These are phyloP conservation scores for Xenopus petersii DNA, from an alignment of 2,797 vertebrate species.

Conservation along the genomic window DNA sequence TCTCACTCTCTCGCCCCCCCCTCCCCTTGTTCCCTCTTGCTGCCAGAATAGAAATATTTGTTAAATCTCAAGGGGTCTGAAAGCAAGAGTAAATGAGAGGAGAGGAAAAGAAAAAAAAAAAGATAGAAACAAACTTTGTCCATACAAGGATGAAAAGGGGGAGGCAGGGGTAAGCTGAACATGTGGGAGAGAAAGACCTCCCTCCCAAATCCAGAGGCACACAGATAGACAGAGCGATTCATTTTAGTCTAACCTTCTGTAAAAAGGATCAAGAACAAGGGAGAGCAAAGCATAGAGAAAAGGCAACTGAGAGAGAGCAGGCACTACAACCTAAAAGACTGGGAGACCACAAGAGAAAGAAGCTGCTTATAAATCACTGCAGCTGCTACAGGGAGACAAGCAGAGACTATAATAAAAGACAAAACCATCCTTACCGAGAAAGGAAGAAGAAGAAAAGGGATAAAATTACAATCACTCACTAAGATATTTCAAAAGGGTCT, in stretches of 20 bases:
- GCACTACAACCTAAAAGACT: neutral
- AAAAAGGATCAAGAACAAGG: slow-evolving; percentile 29
- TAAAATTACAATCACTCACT: neutral
- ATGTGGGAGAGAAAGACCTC: slow-evolving; percentile 44
- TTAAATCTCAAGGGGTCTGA: slow-evolving; percentile 39
- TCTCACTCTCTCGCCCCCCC: neutral
- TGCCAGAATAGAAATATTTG: slow-evolving; percentile 43
- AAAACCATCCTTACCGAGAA: neutral
- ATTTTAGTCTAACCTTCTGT: slow-evolving; percentile 18
- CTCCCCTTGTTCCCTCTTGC: slow-evolving; percentile 27
- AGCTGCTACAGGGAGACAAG: neutral
- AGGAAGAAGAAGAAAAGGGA: neutral
- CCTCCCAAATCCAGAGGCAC: slow-evolving; percentile 29
- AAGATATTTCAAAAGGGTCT: too few species aligned
- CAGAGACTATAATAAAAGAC: neutral
- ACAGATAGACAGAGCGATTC: slow-evolving; percentile 17
- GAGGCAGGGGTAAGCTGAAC: slow-evolving; percentile 26
- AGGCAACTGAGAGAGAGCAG: neutral
- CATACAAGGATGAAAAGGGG: slow-evolving; percentile 46
- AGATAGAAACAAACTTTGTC: slow-evolving; percentile 46
- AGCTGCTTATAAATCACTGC: neutral
- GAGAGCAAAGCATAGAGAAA: neutral
- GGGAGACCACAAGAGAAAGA: neutral
- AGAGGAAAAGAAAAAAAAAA: slow-evolving; percentile 32
- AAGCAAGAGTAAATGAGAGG: slow-evolving; percentile 38